Base-by-base conservation (phyloP, 2,888 invertebrate species). In the Drosophila fulvimacula region DNA sequence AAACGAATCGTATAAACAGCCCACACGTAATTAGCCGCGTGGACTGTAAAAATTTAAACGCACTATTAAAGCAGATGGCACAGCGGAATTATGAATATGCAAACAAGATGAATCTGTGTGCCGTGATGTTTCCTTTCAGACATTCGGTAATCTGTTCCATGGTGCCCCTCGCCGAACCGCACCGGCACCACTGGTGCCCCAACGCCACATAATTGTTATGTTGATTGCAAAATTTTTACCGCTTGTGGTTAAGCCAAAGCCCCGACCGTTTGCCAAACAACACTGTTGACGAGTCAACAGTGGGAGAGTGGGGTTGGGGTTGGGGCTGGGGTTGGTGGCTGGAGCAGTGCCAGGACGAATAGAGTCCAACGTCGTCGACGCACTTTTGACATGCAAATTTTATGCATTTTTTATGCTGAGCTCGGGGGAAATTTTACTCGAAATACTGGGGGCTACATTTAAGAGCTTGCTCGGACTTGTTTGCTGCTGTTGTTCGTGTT, bases 351-450 rank as follows among this genome's bases (percentile, higher is more conserved):
- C 42, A 21, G 58, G 30, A 59, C 46, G 34, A 51, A 60, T 57
- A 52, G 32, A 42, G 53, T n/a, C 65, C 65, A 56, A 66, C 58
- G 63, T 58, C 42, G 77, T 67, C 81, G 69, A 86, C 82, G 82
- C 88, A 83, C 87, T 88, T 88, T 81, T 88, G 82, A 81, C 84
- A 83, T 83, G 82, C 87, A 83, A 83, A 83, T 83, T 86, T 81
- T 83, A 83, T 88, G 82, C 82, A 82, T 70, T 69, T 62, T 77
- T 62, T 58, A 70, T 63, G 56, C 42, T 34, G 59, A 34, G 55
- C 79, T 65, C 60, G 70, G 62, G 70, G 70, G 38, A 59, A 65
- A 65, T 46, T 69, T 58, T 58, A 39, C 48, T 44, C 59, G 38
- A 42, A 53, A 63, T 73, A 32, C 57, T 36, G 69, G 59, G 55